Evolutionary conservation across 2,888 invertebrate genomes (phyloP).

Genomic region (Cenopis cana): DNA sequence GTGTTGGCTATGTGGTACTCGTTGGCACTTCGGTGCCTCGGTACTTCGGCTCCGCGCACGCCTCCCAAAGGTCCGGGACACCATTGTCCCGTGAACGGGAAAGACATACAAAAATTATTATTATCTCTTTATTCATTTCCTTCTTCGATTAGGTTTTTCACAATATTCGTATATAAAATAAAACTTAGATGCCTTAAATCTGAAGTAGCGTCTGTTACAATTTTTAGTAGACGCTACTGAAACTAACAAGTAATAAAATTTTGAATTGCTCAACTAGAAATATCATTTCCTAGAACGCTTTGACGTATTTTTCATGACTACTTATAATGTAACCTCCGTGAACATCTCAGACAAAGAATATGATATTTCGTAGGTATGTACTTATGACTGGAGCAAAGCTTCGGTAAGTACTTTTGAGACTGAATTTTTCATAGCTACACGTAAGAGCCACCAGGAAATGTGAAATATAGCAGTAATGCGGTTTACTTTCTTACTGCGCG

Average conservation of each 20-base stretch:
- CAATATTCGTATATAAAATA: no score
- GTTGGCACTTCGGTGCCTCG: no score
- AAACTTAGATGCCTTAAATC: not conserved
- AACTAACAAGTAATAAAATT: not conserved
- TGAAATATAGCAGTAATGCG: not conserved
- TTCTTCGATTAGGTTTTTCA: no score
- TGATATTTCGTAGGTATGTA: no score
- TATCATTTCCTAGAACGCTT: not conserved
- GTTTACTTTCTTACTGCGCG: not conserved
- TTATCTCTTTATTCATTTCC: no score
- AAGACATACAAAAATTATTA: no score
- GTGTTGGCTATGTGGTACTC: no score
- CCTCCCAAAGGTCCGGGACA: no score
- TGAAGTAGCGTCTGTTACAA: not conserved
- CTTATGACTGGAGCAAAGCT: not conserved
- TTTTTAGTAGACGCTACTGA: no score
- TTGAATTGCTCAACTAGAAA: constrained; percentile 4
- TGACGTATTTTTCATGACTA: not conserved
- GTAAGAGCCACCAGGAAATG: not conserved
- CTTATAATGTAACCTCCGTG: not conserved
- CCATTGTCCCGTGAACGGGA: no score
- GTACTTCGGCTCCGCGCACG: no score
- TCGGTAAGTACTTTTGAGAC: not conserved
- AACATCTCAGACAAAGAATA: not conserved
- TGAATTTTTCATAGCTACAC: not conserved